Percentiles rank a stretch among this genome's conserved stretches.
phyloP scores from a whole-genome alignment of 2,888 invertebrate species.

The Caenorhabditis sp. region DNA sequence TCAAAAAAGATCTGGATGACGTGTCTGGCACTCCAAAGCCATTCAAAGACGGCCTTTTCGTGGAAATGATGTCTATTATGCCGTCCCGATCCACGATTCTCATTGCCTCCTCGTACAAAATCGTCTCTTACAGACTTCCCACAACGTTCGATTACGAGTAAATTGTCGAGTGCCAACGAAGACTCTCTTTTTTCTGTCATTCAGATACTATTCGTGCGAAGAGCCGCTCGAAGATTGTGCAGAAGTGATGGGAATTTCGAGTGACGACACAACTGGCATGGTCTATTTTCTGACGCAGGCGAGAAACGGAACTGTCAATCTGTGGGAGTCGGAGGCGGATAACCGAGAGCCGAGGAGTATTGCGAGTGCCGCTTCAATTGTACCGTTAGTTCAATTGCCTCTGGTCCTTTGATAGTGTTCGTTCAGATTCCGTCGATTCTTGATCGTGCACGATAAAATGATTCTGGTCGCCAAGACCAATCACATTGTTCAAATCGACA shows the following conservation, averaged over 20 bases:
- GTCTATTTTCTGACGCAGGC: slow-evolving; percentile 56
- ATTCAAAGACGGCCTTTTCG: slow-evolving; percentile 50
- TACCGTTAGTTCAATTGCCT: slow-evolving; percentile 48
- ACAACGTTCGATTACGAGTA: slow-evolving; percentile 75
- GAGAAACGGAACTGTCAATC: slow-evolving; percentile 53
- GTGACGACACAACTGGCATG: slow-evolving; percentile 65
- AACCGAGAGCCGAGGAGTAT: slow-evolving; percentile 44
- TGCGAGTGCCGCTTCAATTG: slow-evolving; percentile 36
- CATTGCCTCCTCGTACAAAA: slow-evolving; percentile 72
- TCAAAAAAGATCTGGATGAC: slow-evolving; percentile 50
- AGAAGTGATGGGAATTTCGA: slow-evolving; percentile 73
- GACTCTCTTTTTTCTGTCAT: too few species aligned
- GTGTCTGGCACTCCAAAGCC: slow-evolving; percentile 25
- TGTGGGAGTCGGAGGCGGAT: slow-evolving; percentile 58
- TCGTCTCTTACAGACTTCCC: slow-evolving; percentile 73
- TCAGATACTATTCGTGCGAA: slow-evolving; percentile 69
- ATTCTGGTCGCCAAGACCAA: slow-evolving; percentile 72
- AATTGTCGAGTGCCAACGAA: slow-evolving; percentile 14
- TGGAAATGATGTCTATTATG: slow-evolving; percentile 54
- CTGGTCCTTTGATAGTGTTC: too few species aligned
- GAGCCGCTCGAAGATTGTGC: slow-evolving; percentile 69
- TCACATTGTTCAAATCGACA: slow-evolving; percentile 70
- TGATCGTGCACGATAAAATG: slow-evolving; percentile 68
- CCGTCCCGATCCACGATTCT: slow-evolving; percentile 66
- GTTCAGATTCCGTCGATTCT: slow-evolving; percentile 70